Base-by-base conservation (phyloP, 2,113 vertebrate genomes). In the Burhinus bistriatus region DNA sequence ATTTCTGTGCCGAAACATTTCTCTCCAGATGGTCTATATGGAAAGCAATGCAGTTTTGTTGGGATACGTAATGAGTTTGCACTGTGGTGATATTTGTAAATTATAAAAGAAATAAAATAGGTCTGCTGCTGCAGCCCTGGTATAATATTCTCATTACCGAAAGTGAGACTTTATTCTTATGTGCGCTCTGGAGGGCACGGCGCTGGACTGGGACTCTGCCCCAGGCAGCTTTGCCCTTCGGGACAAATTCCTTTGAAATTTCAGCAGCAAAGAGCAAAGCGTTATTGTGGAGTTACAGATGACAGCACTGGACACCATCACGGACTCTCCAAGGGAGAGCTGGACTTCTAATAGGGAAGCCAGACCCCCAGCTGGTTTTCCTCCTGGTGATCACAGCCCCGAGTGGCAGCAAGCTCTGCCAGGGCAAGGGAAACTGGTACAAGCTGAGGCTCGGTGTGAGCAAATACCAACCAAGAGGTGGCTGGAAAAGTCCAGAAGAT, bases 1-100 rank as follows among this genome's bases (percentile, higher is more conserved):
- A 91, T 94, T 85, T 82, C 73, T 65, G 57, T 25, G 65, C 77
- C 87, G 87, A 96, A 93, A 93, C 40, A 11, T 95, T 84, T 72
- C 8, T 87, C 78, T 87, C 61, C 87, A 30, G 52, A 82, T 77
- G 72, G 78, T 15, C 79, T 77, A 40, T 85, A 61, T 11, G 45
- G 79, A 81, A 76, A 92, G 61, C 44, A 72, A 29, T 4, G 51
- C 2, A 5, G 12, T 62, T 90, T 62, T 78, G 51, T 36, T 81
- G 72, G 86, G 64, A 30, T 81, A 32, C 5, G 23, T 66, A 70
- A 80, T 34, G 58, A 89, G 72, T 81, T 90, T 92, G 59, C n/a
- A 29, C 42, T 78, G 34, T 15, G 26, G 55, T 64, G 32, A 27
- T 65, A 83, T 62, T 70, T 83, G 45, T 71, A 71, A 88, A 70